A percentile compares a stretch with the other conserved stretches of the same genome.
Conservation (phyloP, 2,888 invertebrate species). For the Orchestes rusci region DNA sequence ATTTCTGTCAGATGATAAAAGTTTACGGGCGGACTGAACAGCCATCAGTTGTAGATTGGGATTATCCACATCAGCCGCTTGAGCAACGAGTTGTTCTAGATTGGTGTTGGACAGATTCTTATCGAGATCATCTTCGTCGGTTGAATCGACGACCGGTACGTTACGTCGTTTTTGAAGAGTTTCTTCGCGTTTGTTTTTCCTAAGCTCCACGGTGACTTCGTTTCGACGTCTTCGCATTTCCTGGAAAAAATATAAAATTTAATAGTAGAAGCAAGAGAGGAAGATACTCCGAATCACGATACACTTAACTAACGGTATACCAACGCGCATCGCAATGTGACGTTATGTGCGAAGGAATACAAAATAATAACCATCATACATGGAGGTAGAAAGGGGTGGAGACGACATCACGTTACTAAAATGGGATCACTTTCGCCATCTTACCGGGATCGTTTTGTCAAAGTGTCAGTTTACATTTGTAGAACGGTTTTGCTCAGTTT, state of each 20-base stretch:
- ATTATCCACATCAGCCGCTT: slow-evolving; percentile 74
- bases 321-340: too few relatives aligned
- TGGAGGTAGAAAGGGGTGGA: too few relatives aligned
- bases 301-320: too few relatives aligned
- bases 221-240: slow-evolving; percentile 96
- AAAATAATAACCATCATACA: too few relatives aligned
- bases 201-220: slow-evolving; percentile 91
- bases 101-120: slow-evolving; percentile 63
- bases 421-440: too few relatives aligned
- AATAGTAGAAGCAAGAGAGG: too few relatives aligned
- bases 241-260: slow-evolving; percentile 47
- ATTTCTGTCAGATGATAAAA: slow-evolving; percentile 94
- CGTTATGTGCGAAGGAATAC: too few relatives aligned
- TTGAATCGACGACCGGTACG: slow-evolving; percentile 82
- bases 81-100: slow-evolving; percentile 75
- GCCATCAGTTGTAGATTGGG: slow-evolving; percentile 79
- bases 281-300: too few relatives aligned
- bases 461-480: too few relatives aligned
- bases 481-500: too few relatives aligned
- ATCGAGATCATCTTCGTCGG: slow-evolving; percentile 72
- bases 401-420: too few relatives aligned
- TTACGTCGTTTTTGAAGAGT: slow-evolving; percentile 93
- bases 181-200: slow-evolving; percentile 98
- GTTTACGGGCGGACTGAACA: slow-evolving; percentile 90
- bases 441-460: too few relatives aligned